These are phyloP conservation scores for Peromyscus melanophrys DNA, from an alignment of 2,797 vertebrate species.

Conservation along the genomic window DNA sequence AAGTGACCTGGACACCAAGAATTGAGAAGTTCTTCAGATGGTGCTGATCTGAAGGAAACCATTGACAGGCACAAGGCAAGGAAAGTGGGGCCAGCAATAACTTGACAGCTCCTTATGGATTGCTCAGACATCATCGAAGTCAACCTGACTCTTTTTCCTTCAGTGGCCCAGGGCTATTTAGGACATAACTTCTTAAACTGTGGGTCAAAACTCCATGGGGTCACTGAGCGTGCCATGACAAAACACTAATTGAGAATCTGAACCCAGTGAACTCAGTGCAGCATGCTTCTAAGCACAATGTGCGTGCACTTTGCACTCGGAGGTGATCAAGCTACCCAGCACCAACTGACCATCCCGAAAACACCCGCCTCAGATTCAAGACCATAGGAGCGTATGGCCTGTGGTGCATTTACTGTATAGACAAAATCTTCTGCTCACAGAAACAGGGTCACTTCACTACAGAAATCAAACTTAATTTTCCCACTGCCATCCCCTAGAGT, in stretches of 20 bases:
- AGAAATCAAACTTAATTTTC: neutral
- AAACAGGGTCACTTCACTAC: neutral
- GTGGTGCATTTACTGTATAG: neutral
- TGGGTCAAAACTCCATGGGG: neutral
- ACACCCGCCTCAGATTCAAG: neutral
- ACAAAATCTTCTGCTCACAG: neutral
- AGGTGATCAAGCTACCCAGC: neutral
- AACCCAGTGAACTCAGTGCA: too few species aligned
- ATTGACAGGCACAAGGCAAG: neutral
- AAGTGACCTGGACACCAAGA: neutral
- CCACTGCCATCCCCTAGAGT: neutral
- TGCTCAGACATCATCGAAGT: neutral
- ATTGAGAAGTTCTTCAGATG: conserved; percentile 11
- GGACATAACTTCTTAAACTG: neutral
- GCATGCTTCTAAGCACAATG: neutral
- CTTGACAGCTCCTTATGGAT: neutral
- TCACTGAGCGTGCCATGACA: neutral
- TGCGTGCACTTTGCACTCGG: neutral
- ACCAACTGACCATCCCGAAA: neutral
- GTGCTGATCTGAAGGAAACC: neutral
- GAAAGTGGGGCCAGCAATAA: neutral
- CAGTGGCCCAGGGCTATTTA: neutral
- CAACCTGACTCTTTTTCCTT: neutral
- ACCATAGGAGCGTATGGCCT: too few species aligned
- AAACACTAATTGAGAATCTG: neutral